Evolutionary conservation across 2,113 vertebrate species (phyloP).

Genomic region (Myrmophylax atrothorax): DNA sequence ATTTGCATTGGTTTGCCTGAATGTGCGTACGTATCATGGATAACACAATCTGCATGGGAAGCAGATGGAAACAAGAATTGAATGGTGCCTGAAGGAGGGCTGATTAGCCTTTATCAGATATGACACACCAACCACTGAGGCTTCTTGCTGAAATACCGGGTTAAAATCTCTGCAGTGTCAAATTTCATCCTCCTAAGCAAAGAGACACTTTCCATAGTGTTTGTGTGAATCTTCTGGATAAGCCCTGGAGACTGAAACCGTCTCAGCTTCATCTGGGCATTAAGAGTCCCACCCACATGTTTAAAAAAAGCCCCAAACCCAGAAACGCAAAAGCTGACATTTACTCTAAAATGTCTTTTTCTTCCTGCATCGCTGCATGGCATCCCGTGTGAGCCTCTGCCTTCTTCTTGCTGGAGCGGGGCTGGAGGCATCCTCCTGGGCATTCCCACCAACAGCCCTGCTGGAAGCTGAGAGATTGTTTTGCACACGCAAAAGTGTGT

Average conservation of each 20-base stretch:
- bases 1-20: background rate
- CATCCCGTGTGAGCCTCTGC: background rate
- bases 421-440: background rate
- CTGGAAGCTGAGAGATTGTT: background rate
- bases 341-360: conserved; percentile 53
- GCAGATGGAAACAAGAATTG: conserved; percentile 32
- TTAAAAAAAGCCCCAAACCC: conserved; percentile 57
- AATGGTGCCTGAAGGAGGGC: conserved; percentile 45
- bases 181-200: conserved; percentile 14
- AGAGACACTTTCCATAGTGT: conserved; percentile 54
- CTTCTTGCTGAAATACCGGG: background rate
- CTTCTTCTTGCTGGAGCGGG: background rate
- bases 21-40: accelerated
- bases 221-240: conserved; percentile 34
- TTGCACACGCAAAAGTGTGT: background rate
- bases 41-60: background rate
- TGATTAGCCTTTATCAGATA: conserved; percentile 48
- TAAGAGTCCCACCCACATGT: conserved; percentile 8
- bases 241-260: conserved; percentile 1
- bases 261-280: conserved; percentile 33
- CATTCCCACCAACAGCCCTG: background rate
- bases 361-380: background rate
- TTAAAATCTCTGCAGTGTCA: conserved; percentile 30
- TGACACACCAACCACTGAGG: conserved; percentile 18
- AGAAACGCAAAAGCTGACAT: conserved; percentile 46